Conservation (phyloP, 2,113 vertebrate genomes). For the Rhabdornis inornatus region DNA sequence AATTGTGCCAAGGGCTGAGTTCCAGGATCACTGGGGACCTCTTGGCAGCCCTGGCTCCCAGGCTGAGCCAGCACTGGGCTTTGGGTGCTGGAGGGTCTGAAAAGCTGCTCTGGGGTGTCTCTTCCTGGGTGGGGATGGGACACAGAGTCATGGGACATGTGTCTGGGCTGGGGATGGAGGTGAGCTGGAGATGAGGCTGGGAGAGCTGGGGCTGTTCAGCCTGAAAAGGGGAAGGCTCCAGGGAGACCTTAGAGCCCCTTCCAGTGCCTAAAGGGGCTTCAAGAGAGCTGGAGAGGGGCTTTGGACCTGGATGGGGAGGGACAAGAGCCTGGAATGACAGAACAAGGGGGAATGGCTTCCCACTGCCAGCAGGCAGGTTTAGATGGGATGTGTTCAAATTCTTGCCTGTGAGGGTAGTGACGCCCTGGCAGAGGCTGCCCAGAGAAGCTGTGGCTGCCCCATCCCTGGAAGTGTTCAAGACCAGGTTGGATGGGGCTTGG, state of each 20-base stretch:
- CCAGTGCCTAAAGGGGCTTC: background rate
- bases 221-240: background rate
- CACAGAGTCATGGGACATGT: rapidly evolving
- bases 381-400: background rate
- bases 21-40: rapidly evolving
- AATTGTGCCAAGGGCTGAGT: background rate
- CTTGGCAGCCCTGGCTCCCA: background rate
- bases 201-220: background rate
- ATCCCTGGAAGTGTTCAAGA: background rate
- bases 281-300: background rate
- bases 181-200: background rate
- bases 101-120: background rate
- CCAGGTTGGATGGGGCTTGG: background rate
- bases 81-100: background rate
- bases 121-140: background rate
- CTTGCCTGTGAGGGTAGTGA: background rate
- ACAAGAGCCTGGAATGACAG: no score
- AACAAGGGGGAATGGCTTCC: background rate
- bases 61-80: background rate
- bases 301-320: background rate
- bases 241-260: background rate
- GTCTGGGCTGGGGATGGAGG: background rate
- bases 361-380: background rate
- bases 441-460: background rate
- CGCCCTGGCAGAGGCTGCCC: background rate